A percentile compares a stretch with the other conserved stretches of the same genome.
Conservation (phyloP, 2,113 vertebrate genomes). For the Formicarius rufipectus region DNA sequence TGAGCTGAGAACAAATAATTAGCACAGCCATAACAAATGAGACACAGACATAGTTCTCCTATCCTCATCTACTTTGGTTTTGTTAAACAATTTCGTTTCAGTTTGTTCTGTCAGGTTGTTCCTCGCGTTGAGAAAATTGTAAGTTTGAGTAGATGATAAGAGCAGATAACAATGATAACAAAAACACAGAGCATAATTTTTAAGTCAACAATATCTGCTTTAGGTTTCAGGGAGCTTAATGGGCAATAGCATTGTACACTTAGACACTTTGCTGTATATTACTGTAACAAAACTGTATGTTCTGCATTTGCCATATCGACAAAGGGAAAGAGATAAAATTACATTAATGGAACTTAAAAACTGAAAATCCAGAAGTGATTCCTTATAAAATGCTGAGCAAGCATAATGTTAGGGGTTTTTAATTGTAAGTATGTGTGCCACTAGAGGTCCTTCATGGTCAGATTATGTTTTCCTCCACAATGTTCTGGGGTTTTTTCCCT, state of each 20-base stretch:
- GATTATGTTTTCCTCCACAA: neutral
- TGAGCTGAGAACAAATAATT: neutral
- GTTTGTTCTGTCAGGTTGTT: neutral
- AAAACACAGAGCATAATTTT: neutral
- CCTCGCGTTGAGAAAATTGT: neutral
- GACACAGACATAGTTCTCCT: neutral
- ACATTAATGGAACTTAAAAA: neutral
- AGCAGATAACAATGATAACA: neutral
- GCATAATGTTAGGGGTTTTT: neutral
- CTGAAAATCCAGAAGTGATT: neutral
- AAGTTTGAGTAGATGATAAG: neutral
- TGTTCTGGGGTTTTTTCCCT: neutral
- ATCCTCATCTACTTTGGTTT: neutral
- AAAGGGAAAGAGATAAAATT: neutral
- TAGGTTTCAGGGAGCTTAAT: neutral
- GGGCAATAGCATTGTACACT: neutral
- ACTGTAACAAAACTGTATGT: neutral
- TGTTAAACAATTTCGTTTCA: neutral
- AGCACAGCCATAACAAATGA: neutral
- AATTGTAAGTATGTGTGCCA: neutral
- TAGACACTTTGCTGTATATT: neutral
- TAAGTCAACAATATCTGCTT: neutral
- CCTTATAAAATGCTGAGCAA: neutral
- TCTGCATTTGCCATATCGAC: neutral
- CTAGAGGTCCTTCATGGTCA: slow-evolving; percentile 46